phyloP scores from a whole-genome alignment of 2,113 vertebrate species.

The Mystacornis crossleyi region DNA sequence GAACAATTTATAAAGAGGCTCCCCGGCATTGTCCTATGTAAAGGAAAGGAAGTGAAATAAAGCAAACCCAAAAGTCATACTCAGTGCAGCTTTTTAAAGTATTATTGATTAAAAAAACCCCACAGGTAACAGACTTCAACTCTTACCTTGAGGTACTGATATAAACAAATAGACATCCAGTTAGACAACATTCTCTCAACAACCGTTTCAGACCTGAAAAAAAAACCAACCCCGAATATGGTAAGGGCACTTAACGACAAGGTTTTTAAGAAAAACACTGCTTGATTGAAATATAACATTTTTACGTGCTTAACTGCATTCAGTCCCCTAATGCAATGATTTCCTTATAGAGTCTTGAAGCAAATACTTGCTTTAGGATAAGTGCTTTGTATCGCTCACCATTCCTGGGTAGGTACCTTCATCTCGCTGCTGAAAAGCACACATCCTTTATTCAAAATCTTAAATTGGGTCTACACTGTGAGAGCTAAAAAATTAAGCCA shows the following conservation, averaged over 20 bases:
- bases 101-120: neutral
- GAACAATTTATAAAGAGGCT: constrained; percentile 94
- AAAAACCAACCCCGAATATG: neutral
- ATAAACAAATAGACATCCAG: constrained; percentile 99
- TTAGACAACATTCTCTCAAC: constrained; percentile 99
- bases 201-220: constrained; percentile 92
- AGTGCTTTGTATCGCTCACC: constrained; percentile 50
- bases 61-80: neutral
- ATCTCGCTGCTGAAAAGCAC: constrained; percentile 8
- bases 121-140: neutral
- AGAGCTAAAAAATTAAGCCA: constrained; percentile 18
- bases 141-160: constrained; percentile 94
- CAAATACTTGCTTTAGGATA: constrained; percentile 40
- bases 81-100: neutral
- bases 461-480: neutral
- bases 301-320: constrained; percentile 13
- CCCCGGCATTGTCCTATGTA: constrained; percentile 89
- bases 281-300: constrained; percentile 13
- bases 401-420: neutral
- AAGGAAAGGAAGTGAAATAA: neutral
- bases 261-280: neutral
- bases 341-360: constrained; percentile 58
- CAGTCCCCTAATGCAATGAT: constrained; percentile 45
- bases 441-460: constrained; percentile 13
- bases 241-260: neutral